Percentiles rank a stretch among this genome's conserved stretches.
Conservation (phyloP, 2,888 invertebrate genomes). For the Nesidiocoris tenuis region DNA sequence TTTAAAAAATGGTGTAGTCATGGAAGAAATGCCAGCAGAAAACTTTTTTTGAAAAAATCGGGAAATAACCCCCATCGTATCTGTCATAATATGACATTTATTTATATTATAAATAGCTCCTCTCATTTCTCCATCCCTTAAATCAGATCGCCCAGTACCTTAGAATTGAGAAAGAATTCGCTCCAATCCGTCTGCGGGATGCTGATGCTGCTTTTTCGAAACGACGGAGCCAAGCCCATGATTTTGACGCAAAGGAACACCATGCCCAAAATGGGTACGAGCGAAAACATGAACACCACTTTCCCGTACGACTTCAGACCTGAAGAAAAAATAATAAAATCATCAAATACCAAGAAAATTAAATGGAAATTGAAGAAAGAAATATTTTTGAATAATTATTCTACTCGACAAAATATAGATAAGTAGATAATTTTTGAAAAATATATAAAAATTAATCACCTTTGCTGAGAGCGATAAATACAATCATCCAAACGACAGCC, state of each 20-base stretch:
- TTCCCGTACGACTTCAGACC: conserved; percentile 80
- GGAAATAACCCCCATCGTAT: too few relatives aligned
- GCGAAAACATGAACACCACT: conserved; percentile 75
- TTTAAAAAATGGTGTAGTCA: too few relatives aligned
- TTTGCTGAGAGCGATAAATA: conserved; percentile 84
- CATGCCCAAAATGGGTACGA: conserved; percentile 75
- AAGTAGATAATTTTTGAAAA: too few relatives aligned
- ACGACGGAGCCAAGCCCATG: conserved; percentile 66
- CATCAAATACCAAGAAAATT: not conserved
- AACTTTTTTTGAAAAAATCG: too few relatives aligned
- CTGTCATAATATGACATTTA: too few relatives aligned
- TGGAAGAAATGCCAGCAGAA: too few relatives aligned
- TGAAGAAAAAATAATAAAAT: conserved; percentile 52
- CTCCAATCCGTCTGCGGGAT: conserved; percentile 79
- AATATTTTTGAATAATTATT: too few relatives aligned
- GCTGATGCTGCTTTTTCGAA: conserved; percentile 61
- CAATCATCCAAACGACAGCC: conserved; percentile 86
- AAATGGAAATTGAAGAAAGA: not conserved
- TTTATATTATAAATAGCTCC: too few relatives aligned
- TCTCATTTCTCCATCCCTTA: too few relatives aligned
- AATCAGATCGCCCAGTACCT: too few relatives aligned
- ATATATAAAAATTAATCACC: conserved; percentile 56
- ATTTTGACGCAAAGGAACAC: conserved; percentile 72
- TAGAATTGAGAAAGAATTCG: conserved; percentile 80
- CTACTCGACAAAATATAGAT: too few relatives aligned